Percentiles rank a stretch among this genome's conserved stretches.
Conservation (phyloP, 2,797 vertebrate species). For the Myoxocephalus aenaeus region DNA sequence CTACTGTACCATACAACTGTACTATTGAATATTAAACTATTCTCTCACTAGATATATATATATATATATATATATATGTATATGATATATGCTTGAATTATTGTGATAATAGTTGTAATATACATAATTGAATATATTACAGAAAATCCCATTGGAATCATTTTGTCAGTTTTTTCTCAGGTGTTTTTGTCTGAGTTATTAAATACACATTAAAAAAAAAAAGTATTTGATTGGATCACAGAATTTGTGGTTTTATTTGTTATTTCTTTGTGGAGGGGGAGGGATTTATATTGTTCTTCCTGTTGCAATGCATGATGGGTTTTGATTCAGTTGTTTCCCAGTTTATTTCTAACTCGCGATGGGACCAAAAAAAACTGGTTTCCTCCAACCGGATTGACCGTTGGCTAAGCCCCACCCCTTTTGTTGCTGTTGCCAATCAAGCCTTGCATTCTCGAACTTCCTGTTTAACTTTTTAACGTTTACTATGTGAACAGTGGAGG, state of each 20-base stretch:
- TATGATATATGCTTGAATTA: conserved; percentile 85
- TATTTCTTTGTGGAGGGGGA: neutral
- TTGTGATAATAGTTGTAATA: conserved; percentile 85
- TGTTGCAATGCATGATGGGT: conserved; percentile 2
- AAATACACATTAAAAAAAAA: conserved; percentile 65
- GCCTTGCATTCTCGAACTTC: conserved; percentile 2
- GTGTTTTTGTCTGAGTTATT: conserved; percentile 80
- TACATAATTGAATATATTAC: conserved; percentile 84
- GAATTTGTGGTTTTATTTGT: conserved; percentile 40
- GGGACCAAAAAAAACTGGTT: conserved; percentile 10
- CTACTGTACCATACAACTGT: conserved; percentile 84
- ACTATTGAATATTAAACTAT: conserved; percentile 81
- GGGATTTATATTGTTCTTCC: conserved; percentile 12
- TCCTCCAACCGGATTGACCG: conserved; percentile 33
- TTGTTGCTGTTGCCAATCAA: neutral
- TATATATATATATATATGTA: conserved; percentile 82
- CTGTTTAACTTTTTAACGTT: neutral
- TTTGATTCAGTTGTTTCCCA: conserved; percentile 16
- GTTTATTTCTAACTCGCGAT: conserved; percentile 31
- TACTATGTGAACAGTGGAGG: neutral
- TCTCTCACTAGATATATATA: conserved; percentile 83
- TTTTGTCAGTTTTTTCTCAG: conserved; percentile 81
- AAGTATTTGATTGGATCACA: conserved; percentile 52
- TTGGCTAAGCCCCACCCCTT: conserved; percentile 38
- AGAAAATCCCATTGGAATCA: conserved; percentile 74